Conservation (phyloP, 2,797 vertebrate species). For the Pseudocheirus occidentalis region DNA sequence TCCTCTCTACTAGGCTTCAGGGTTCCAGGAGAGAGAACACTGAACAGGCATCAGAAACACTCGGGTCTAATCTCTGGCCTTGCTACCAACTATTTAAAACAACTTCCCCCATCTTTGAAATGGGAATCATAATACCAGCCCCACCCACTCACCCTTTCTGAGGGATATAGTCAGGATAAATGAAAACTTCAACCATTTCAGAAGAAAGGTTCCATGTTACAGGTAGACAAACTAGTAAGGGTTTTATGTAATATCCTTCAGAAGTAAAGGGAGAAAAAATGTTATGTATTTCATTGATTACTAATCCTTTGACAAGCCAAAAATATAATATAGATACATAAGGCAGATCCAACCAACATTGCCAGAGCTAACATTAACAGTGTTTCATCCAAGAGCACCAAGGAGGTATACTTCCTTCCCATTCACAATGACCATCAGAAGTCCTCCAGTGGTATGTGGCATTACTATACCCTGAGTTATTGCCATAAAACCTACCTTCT, state of each 20-base stretch:
- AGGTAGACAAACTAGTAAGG: background rate
- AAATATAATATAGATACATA: background rate
- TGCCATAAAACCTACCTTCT: background rate
- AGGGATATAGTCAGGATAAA: background rate
- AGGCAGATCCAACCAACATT: background rate
- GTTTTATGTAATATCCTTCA: background rate
- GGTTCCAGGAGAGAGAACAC: background rate
- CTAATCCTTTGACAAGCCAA: background rate
- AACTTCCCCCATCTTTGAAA: background rate
- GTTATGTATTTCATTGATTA: background rate
- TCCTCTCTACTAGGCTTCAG: background rate
- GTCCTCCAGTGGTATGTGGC: background rate
- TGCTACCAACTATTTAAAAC: background rate
- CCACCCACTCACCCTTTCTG: background rate
- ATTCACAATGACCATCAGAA: background rate
- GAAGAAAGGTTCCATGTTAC: background rate
- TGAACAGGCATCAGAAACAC: background rate
- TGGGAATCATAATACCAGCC: background rate
- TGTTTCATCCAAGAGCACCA: background rate
- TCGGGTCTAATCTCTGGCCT: background rate
- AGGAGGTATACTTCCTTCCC: background rate
- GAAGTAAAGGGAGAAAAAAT: background rate
- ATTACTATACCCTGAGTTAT: background rate
- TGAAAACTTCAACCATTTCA: background rate
- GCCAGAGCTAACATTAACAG: background rate